phyloP scores from a whole-genome alignment of 2,113 vertebrate species.

The Camelus bactrianus region DNA sequence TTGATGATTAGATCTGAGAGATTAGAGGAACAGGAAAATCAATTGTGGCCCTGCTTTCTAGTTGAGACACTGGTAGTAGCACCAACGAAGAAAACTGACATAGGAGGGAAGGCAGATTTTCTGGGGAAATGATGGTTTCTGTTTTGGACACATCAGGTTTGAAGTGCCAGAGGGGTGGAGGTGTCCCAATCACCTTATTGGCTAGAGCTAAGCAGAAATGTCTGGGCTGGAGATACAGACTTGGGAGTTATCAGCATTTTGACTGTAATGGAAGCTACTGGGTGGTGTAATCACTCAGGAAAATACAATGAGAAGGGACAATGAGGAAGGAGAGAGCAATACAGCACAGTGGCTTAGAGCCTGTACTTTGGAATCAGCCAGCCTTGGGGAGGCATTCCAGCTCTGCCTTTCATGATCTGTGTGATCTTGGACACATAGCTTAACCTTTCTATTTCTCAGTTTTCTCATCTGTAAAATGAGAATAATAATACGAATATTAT shows the following conservation, averaged over 20 bases:
- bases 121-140: not conserved
- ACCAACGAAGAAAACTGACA: not conserved
- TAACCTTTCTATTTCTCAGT: not conserved
- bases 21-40: not conserved
- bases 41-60: not conserved
- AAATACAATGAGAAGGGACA: not conserved
- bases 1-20: not conserved
- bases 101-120: not conserved
- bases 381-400: not conserved
- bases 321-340: not conserved
- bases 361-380: not conserved
- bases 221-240: not conserved
- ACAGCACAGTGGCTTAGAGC: not conserved
- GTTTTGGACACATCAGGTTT: not conserved
- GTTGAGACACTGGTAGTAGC: not conserved
- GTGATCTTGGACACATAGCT: not conserved
- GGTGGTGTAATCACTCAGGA: not conserved
- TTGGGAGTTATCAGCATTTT: too few relatives aligned
- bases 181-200: not conserved
- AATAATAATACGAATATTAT: not conserved
- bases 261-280: not conserved
- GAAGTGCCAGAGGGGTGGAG: not conserved
- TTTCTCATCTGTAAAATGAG: not conserved
- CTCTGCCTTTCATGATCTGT: not conserved
- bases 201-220: not conserved